Base-by-base conservation (phyloP, 2,113 vertebrate genomes). In the Vicugna pacos region DNA sequence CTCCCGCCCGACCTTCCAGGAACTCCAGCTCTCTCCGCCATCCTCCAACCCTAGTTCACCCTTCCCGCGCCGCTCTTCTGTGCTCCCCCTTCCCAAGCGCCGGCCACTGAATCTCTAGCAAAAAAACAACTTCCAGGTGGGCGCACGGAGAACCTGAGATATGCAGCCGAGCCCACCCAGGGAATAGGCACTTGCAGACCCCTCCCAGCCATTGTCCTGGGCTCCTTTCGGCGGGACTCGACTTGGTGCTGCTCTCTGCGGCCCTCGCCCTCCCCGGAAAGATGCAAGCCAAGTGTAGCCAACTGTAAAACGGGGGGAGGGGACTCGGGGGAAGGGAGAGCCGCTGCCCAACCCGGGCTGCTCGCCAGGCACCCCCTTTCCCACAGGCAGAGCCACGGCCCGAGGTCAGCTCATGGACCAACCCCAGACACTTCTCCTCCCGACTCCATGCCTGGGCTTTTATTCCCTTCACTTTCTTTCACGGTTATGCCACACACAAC, bases 311-410 rank as follows among this genome's bases (percentile, higher is more conserved):
- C 38, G 38, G 11, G 46, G 50, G 48, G 17, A 52, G 58, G 32
- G 62, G 26, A n/a, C 46, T 64, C 8, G 2, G 26, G 50, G 35
- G 90, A 91, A 79, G 95, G 96, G 97, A 95, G 97, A 97, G 72
- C 97, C 96, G 5, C 32, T 97, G 97, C 97, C 97, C 97, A 98
- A 98, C 97, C 94, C 95, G 92, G 94, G 97, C 97, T 98, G 98
- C 94, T 97, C 94, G 95, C 96, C 97, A 95, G 94, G 96, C 92
- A n/a, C 91, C 95, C 97, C 97, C 28, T 50, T 76, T 32, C 28
- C 73, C 73, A 32, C 97, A 98, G 97, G 95, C 97, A 97, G 95
- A 97, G 97, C 96, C 98, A 96, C 96, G 97, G 97, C 96, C 96
- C 77, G 30, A 91, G 42, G n/a, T 70, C 90, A 58, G 50, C 60